A percentile compares a stretch with the other conserved stretches of the same genome.
Conservation (phyloP, 1,140 invertebrate genomes). For the Drosophila watanabei region DNA sequence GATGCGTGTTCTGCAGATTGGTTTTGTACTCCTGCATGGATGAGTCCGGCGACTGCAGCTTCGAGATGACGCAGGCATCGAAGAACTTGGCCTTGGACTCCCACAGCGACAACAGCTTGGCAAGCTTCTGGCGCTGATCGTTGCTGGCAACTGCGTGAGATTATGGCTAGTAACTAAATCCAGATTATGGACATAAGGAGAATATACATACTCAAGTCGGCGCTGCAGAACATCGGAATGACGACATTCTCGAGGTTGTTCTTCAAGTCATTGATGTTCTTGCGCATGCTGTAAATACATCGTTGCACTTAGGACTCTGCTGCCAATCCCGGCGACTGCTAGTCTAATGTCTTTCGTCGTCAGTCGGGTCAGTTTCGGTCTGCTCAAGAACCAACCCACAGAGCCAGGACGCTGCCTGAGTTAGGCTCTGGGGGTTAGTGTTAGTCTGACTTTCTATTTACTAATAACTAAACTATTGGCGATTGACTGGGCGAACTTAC, state of each 20-base stretch:
- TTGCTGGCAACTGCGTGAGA: slow-evolving; percentile 89
- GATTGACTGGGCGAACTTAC: slow-evolving; percentile 88
- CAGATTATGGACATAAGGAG: neutral
- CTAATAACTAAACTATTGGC: slow-evolving; percentile 16
- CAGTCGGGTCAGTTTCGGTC: slow-evolving; percentile 5
- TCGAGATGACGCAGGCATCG: slow-evolving; percentile 93
- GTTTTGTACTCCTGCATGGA: slow-evolving; percentile 95
- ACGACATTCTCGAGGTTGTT: slow-evolving; percentile 96
- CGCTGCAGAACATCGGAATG: slow-evolving; percentile 98
- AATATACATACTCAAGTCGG: slow-evolving; percentile 89
- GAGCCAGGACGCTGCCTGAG: neutral
- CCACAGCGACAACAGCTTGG: slow-evolving; percentile 97
- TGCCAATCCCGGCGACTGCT: slow-evolving; percentile 1
- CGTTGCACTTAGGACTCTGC: slow-evolving; percentile 45
- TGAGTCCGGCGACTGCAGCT: slow-evolving; percentile 91
- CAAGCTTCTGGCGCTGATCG: slow-evolving; percentile 95
- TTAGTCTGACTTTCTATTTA: slow-evolving; percentile 1
- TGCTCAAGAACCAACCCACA: slow-evolving; percentile 17
- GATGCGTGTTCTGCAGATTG: slow-evolving; percentile 92
- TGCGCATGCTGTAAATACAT: slow-evolving; percentile 91
- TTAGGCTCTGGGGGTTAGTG: slow-evolving; percentile 18
- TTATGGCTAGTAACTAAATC: slow-evolving; percentile 1
- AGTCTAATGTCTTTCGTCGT: slow-evolving; percentile 12
- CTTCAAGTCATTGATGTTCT: slow-evolving; percentile 96
- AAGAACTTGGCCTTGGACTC: slow-evolving; percentile 98